phyloP scores from a whole-genome alignment of 2,113 vertebrate species.

The Bos javanicus region DNA sequence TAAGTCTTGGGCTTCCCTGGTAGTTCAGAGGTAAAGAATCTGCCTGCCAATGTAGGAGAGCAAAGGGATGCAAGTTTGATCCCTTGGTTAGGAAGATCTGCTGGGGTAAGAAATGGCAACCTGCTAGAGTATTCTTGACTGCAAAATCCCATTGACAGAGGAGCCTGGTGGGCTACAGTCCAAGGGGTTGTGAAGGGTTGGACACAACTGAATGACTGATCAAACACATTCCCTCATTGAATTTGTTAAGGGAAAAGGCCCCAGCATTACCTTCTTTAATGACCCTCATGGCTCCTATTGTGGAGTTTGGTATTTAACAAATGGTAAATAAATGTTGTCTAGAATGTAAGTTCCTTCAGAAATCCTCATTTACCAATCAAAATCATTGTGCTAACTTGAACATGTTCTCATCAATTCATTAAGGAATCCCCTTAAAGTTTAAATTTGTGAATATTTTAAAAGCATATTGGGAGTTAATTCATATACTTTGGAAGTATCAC shows the following conservation, averaged over 20 bases:
- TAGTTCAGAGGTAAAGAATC: neutral
- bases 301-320: neutral
- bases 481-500: neutral
- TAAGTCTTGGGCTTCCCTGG: neutral
- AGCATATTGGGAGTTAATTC: neutral
- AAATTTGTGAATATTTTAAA: neutral
- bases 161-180: neutral
- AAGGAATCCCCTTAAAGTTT: neutral
- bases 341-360: neutral
- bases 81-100: neutral
- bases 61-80: neutral
- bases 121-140: neutral
- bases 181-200: neutral
- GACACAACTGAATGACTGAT: neutral
- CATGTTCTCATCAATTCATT: neutral
- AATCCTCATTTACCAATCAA: neutral
- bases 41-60: neutral
- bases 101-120: neutral
- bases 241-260: neutral
- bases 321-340: neutral
- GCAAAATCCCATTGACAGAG: neutral
- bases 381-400: neutral
- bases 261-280: neutral
- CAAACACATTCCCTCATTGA: rapidly evolving
- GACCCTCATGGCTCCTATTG: neutral